Base-by-base conservation (phyloP, 2,888 invertebrate species). In the Cosmia pyralina region DNA sequence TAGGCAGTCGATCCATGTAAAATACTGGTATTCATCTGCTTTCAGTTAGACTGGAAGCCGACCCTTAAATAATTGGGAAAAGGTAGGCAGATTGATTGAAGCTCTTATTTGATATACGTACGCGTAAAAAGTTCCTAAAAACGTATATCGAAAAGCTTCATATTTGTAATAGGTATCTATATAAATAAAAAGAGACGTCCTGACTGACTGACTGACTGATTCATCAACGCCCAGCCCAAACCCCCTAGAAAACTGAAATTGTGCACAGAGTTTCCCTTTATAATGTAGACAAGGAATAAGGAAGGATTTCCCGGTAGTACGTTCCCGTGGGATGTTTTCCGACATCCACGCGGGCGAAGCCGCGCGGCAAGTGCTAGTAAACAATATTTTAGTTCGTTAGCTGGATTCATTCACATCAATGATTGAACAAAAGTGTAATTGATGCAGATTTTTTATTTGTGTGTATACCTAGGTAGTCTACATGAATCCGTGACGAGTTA, bases 311-410 rank as follows among this genome's bases (percentile, higher is more conserved):
- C n/a, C n/a, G n/a, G n/a, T n/a, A n/a, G n/a, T n/a, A n/a, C n/a
- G n/a, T n/a, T n/a, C n/a, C n/a, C n/a, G n/a, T n/a, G n/a, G n/a
- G n/a, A n/a, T n/a, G n/a, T n/a, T n/a, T n/a, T n/a, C n/a, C n/a
- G n/a, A n/a, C n/a, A n/a, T n/a, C n/a, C n/a, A n/a, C n/a, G n/a
- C n/a, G n/a, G n/a, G n/a, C n/a, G n/a, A n/a, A n/a, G n/a, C n/a
- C n/a, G n/a, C n/a, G n/a, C n/a, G n/a, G n/a, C n/a, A n/a, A n/a
- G n/a, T n/a, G n/a, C n/a, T n/a, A n/a, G n/a, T 34, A 28, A 50
- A 66, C n/a, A 28, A 58, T n/a, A 65, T 66, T 59, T 62, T 53
- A 50, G 77, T 81, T 81, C 73, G 82, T 82, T 81, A 82, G 82
- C n/a, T 60, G 55, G 22, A 52, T 17, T 72, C 34, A 72, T 72